A percentile compares a stretch with the other conserved stretches of the same genome.
Evolutionary conservation across 1,140 invertebrate genomes (phyloP).

Genomic region (Ceratosolen solmsi): DNA sequence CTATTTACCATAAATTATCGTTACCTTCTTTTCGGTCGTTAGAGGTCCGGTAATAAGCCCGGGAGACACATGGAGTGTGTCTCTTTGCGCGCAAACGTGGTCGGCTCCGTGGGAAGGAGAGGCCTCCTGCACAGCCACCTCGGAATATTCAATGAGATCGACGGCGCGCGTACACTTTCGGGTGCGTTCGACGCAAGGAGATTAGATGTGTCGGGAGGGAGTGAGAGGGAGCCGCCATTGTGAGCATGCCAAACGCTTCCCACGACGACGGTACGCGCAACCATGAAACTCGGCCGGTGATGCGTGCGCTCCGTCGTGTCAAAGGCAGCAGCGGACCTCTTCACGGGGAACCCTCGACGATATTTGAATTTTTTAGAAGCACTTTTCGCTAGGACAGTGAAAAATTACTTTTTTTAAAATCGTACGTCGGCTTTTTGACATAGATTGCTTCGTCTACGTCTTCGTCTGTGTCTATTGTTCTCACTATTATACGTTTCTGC

Average conservation of each 20-base stretch:
- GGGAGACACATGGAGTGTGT: neutral
- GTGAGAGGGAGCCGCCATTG: neutral
- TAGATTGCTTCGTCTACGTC: too few relatives aligned
- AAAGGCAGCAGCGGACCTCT: neutral
- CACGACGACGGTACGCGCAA: neutral
- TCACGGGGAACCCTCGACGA: too few relatives aligned
- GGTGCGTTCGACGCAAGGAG: neutral
- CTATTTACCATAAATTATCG: constrained; percentile 52
- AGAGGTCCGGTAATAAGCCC: constrained; percentile 29
- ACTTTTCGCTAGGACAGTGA: too few relatives aligned
- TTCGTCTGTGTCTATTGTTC: too few relatives aligned
- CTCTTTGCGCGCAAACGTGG: neutral
- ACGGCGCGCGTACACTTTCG: too few relatives aligned
- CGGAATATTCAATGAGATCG: neutral
- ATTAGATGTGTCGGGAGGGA: neutral
- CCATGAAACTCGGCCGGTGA: neutral
- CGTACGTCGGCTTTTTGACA: too few relatives aligned
- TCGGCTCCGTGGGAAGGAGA: neutral
- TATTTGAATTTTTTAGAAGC: too few relatives aligned
- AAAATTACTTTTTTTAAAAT: too few relatives aligned
- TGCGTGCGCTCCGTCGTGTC: neutral
- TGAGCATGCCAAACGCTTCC: neutral
- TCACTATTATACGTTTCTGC: too few relatives aligned
- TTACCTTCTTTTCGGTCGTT: neutral
- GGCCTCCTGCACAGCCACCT: too few relatives aligned